Evolutionary conservation across 2,888 invertebrate genomes (phyloP), one percentile per base, ranked within the genome.

Genomic region (Brachylomia viminalis): DNA sequence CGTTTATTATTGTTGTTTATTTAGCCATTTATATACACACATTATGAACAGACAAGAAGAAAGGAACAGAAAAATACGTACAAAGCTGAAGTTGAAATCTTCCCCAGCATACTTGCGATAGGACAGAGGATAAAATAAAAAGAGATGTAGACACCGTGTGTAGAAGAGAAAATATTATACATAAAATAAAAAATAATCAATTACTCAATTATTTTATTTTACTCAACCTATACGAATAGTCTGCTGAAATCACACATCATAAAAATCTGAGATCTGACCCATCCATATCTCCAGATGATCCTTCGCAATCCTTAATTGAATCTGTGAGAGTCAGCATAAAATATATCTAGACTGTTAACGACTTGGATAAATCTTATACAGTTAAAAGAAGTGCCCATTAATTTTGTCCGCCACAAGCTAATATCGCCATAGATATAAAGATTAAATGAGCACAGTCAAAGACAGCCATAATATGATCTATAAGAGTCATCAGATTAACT

Each of bases 401-500:
- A 72, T 82, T 83, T 75, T 83, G 89, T 85, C 82, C 73, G 45
- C 62, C 72, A 79, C 42, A 74, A 64, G 79, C 77, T 82, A 80
- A 82, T 83, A 83, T 77, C 77, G 65, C 77, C 82, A 80, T 78
- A 85, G 61, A 82, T 87, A 85, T 64, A 83, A 82, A 87, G 84
- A 90, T 87, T 86, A 88, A 84, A 79, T 75, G 79, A 84, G 72
- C 84, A 83, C 77, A 84, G 86, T 88, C 87, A 89, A 89, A 90
- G 86, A 82, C 84, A 79, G 78, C 79, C 82, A 86, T 90, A 91
- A 90, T 89, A 84, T 89, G 80, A 88, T 90, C 87, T 86, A 81
- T 84, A 88, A 72, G 85, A 90, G 87, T 80, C 87, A 76, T 80
- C 82, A 86, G 91, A 89, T 89, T 90, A 91, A 87, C 83, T 87